These are phyloP conservation scores for Actinostola sp. DNA, from an alignment of 92 coral and sea anemone species.

Conservation along the genomic window DNA sequence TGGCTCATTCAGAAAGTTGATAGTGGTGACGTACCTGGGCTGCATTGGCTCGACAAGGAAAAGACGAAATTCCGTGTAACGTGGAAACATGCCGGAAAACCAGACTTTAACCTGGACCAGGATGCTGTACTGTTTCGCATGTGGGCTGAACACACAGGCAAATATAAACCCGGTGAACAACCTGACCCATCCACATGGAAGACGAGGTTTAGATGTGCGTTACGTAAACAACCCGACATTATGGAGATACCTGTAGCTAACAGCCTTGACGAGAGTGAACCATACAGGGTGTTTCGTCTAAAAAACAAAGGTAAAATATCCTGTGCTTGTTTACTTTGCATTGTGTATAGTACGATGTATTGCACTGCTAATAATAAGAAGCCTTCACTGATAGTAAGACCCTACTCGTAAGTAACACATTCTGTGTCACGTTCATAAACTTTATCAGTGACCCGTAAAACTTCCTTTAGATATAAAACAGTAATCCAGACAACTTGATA, in stretches of 20 bases:
- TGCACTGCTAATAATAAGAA: neutral
- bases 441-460: no score
- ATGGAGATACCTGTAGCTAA: constrained; percentile 69
- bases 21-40: constrained; percentile 77
- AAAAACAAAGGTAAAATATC: constrained; percentile 69
- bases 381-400: neutral
- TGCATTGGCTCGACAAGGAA: constrained; percentile 74
- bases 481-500: no score
- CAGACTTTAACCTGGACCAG: constrained; percentile 79
- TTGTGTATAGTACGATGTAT: neutral
- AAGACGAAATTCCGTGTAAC: constrained; percentile 76
- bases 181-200: constrained; percentile 99
- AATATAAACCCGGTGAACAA: constrained; percentile 81
- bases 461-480: no score
- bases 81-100: constrained; percentile 99
- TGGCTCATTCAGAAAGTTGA: constrained; percentile 78
- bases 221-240: constrained; percentile 87
- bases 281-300: constrained; percentile 84
- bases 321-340: neutral
- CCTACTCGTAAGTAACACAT: no score
- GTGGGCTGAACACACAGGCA: constrained; percentile 94
- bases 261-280: constrained; percentile 81
- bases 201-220: constrained; percentile 92
- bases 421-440: no score
- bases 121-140: constrained; percentile 87